Evolutionary conservation across 2,113 vertebrate genomes (phyloP).

Genomic region (Indri indri): DNA sequence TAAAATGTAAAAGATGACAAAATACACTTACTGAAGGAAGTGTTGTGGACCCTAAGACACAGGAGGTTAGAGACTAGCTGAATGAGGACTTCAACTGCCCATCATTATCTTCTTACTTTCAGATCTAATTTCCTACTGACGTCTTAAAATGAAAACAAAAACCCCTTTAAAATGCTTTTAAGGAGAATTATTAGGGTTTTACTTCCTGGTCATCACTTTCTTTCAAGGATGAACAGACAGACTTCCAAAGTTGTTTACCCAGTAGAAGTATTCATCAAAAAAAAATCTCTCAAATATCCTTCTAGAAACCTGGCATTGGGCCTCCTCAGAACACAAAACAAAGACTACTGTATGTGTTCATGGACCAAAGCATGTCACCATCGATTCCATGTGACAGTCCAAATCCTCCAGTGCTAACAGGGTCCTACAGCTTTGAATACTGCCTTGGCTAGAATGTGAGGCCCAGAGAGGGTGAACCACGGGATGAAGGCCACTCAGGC

Average conservation of each 20-base stretch:
- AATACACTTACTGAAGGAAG: neutral
- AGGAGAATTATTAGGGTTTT: neutral
- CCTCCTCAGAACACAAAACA: neutral
- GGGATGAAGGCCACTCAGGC: neutral
- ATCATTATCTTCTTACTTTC: constrained; percentile 14
- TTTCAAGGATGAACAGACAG: constrained; percentile 34
- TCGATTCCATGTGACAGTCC: neutral
- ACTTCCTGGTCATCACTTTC: neutral
- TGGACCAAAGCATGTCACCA: neutral
- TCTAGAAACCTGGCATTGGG: neutral
- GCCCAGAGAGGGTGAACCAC: too few species aligned
- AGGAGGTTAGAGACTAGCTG: neutral
- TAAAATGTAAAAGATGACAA: constrained; percentile 2
- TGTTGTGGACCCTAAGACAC: neutral
- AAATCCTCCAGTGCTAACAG: accelerated
- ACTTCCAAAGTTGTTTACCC: constrained; percentile 48
- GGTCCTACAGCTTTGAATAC: neutral
- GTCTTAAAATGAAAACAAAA: neutral
- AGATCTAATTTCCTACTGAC: constrained; percentile 31
- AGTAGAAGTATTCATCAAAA: neutral
- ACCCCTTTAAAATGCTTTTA: neutral
- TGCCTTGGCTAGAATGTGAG: neutral
- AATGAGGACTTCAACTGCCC: neutral
- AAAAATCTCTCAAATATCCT: neutral
- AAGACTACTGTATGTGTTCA: neutral